Conservation (phyloP, 2,797 vertebrate genomes). For the Falco naumanni region DNA sequence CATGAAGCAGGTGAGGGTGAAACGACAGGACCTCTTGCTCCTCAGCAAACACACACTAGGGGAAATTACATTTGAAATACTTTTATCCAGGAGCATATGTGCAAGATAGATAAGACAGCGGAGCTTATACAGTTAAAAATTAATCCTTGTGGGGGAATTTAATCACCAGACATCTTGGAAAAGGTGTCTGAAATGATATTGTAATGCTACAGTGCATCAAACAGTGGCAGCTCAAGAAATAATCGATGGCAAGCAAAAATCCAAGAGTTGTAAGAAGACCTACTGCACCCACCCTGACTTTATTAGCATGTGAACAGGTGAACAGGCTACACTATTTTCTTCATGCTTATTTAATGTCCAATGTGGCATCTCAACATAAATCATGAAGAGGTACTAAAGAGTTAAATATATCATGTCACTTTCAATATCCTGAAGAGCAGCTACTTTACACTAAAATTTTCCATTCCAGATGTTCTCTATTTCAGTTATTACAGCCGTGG, state of each 20-base stretch:
- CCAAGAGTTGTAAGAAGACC: neutral
- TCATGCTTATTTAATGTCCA: neutral
- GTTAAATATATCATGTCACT: neutral
- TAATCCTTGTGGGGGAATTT: neutral
- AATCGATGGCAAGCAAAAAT: neutral
- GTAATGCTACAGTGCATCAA: neutral
- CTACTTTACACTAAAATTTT: neutral
- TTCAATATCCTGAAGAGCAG: neutral
- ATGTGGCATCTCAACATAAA: neutral
- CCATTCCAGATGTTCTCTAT: neutral
- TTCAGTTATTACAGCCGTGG: neutral
- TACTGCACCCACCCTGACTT: neutral
- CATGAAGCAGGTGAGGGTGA: neutral
- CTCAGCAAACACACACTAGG: neutral
- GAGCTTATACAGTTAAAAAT: neutral
- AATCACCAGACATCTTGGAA: neutral
- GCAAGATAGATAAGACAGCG: neutral
- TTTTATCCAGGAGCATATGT: neutral
- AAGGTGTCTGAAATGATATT: neutral
- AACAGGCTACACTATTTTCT: neutral
- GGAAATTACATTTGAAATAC: neutral
- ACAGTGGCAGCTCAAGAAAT: neutral
- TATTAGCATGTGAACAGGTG: neutral
- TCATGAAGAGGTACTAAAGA: neutral
- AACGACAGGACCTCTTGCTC: neutral